phyloP scores from a whole-genome alignment of 1,140 invertebrate genomes.

The Phymastichus coffea region DNA sequence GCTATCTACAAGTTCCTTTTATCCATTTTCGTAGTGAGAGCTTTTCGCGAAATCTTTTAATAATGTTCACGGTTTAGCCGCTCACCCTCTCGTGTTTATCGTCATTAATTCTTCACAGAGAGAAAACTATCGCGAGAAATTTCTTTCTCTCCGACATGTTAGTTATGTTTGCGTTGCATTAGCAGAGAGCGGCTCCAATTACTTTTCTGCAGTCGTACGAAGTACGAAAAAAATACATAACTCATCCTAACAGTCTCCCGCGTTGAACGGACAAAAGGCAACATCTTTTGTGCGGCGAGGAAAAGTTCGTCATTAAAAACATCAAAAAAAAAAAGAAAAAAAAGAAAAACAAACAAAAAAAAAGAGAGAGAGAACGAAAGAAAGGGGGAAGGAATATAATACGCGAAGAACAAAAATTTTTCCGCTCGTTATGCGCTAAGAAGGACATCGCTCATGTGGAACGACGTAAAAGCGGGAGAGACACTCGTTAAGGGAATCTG shows the following conservation, averaged over 20 bases:
- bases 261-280: no score
- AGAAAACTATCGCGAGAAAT: not conserved
- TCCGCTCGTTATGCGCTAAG: not conserved
- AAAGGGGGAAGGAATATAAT: not conserved
- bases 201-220: conserved; percentile 15
- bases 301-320: conserved; percentile 22
- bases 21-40: no score
- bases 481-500: conserved; percentile 27
- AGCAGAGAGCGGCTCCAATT: no score
- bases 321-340: conserved; percentile 13
- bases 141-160: not conserved
- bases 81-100: no score
- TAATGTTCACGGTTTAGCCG: no score
- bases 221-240: not conserved
- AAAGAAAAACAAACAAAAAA: not conserved
- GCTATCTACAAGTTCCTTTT: no score
- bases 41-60: no score
- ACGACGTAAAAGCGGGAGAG: conserved; percentile 23
- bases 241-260: no score
- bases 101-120: no score
- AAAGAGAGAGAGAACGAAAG: not conserved
- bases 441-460: conserved; percentile 24
- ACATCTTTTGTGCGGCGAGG: not conserved
- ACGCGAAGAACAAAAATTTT: not conserved
- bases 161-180: conserved; percentile 17